Base-by-base conservation (phyloP, 2,797 vertebrate genomes). In the Phaenicophaeus curvirostris region DNA sequence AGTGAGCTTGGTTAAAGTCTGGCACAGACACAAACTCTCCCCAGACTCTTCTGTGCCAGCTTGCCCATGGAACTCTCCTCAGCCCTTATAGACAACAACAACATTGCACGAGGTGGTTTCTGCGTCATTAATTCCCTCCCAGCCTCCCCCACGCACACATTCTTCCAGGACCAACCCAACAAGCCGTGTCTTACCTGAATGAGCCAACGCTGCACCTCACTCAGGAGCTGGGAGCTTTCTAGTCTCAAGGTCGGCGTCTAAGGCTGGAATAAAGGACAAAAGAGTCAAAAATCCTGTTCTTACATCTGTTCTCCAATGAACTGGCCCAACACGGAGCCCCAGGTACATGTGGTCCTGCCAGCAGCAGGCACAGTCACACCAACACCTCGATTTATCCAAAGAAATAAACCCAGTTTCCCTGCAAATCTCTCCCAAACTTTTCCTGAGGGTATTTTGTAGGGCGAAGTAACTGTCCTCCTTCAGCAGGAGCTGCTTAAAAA, bases 401-500 rank as follows among this genome's bases (percentile, higher is more conserved):
- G 33, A 2, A 46, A 2, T 2, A 13, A 77, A 44, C 30, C 5
- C 53, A 30, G 8, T 5, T 85, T 1, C 42, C 37, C 79, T 42
- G 66, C 59, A 62, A 42, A 3, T 2, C 4, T 13, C 80, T 50
- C 68, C 57, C 17, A 8, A 92, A 62, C 46, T 81, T 84, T 25
- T 73, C 78, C 85, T 14, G 61, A 89, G 75, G 72, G 4, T 76
- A 51, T 50, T 87, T n/a, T 67, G 85, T 41, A 93, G 91, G 87
- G 61, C 7, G 0, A 74, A 95, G 63, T 0, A 72, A 72, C 87
- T 5, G 18, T 2, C 28, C 23, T 89, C 68, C 63, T 77, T 50
- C 92, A 96, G 82, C n/a, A 77, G 72, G 82, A 94, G 62, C 91
- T n/a, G 76, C 72, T 96, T 65, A n/a, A 71, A 51, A 68, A 93